Conservation (phyloP, 1,140 invertebrate genomes). For the Acromyrmex charruanus region DNA sequence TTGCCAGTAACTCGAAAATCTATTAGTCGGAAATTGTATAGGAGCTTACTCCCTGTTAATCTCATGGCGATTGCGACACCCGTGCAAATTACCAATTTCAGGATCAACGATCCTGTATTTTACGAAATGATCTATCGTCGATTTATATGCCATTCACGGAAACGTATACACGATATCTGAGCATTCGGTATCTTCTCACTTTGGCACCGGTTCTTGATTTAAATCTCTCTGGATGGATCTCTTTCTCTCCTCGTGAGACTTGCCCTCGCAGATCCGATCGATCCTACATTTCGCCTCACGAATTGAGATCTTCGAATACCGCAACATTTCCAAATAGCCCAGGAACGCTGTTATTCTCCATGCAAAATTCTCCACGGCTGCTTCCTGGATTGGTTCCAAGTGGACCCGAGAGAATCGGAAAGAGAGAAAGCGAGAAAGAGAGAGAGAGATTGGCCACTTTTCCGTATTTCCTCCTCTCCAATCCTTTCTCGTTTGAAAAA, state of each 20-base stretch:
- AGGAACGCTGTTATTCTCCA: constrained; percentile 45
- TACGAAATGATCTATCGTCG: constrained; percentile 39
- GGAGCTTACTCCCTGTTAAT: constrained; percentile 41
- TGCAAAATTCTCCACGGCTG: constrained; percentile 42
- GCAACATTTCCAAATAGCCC: constrained; percentile 42
- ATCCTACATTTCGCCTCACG: constrained; percentile 32
- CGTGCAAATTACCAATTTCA: constrained; percentile 45
- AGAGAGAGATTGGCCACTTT: constrained; percentile 5
- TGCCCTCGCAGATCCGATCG: constrained; percentile 39
- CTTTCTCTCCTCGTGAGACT: constrained; percentile 5
- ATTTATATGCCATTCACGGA: constrained; percentile 12
- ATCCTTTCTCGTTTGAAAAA: not conserved
- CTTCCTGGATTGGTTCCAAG: constrained; percentile 49
- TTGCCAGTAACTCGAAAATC: constrained; percentile 55
- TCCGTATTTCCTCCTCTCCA: not conserved
- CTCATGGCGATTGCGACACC: constrained; percentile 13
- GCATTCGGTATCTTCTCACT: not conserved
- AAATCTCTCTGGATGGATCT: not conserved
- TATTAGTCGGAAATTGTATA: constrained; percentile 57
- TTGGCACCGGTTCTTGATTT: constrained; percentile 26
- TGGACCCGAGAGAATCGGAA: constrained; percentile 18
- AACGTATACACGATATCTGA: not conserved
- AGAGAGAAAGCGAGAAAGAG: not conserved
- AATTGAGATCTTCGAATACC: constrained; percentile 40
- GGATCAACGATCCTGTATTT: constrained; percentile 47